These are phyloP conservation scores for Meriones unguiculatus DNA, from an alignment of 2,113 vertebrate species.

Conservation along the genomic window DNA sequence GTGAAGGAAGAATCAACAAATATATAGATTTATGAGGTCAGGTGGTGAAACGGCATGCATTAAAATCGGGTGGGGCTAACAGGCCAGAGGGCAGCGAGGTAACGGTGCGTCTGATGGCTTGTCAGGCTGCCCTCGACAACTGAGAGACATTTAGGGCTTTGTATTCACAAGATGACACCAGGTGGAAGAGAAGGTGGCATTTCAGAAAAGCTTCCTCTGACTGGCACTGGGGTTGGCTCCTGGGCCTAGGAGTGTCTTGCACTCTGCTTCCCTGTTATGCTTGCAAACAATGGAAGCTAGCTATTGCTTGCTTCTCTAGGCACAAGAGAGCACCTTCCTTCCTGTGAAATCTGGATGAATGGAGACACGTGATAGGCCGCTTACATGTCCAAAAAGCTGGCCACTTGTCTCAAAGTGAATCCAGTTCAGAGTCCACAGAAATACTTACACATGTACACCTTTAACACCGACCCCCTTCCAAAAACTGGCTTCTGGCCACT, in stretches of 20 bases:
- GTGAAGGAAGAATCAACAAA: constrained; percentile 1
- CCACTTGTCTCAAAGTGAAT: constrained; percentile 18
- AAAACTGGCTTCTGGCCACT: constrained; percentile 38
- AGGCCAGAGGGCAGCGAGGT: neutral
- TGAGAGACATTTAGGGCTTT: neutral
- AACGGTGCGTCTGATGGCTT: neutral
- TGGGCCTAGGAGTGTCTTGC: neutral
- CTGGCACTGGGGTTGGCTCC: neutral
- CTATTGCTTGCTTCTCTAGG: neutral
- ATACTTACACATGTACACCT: constrained; percentile 74
- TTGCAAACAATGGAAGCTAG: neutral
- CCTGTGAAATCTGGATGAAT: constrained; percentile 17
- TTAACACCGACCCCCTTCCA: constrained; percentile 68
- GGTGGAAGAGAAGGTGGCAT: neutral
- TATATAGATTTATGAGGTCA: neutral
- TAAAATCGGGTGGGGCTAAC: neutral
- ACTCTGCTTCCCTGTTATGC: constrained; percentile 8
- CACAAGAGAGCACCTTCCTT: neutral
- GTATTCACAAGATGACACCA: neutral
- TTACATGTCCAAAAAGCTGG: constrained; percentile 31
- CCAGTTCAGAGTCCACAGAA: constrained; percentile 29
- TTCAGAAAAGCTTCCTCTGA: neutral
- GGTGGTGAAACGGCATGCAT: neutral
- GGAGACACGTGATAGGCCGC: neutral
- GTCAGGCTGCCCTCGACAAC: neutral